Conservation (phyloP, 1,140 invertebrate genomes). For the Diachasma alloeum region DNA sequence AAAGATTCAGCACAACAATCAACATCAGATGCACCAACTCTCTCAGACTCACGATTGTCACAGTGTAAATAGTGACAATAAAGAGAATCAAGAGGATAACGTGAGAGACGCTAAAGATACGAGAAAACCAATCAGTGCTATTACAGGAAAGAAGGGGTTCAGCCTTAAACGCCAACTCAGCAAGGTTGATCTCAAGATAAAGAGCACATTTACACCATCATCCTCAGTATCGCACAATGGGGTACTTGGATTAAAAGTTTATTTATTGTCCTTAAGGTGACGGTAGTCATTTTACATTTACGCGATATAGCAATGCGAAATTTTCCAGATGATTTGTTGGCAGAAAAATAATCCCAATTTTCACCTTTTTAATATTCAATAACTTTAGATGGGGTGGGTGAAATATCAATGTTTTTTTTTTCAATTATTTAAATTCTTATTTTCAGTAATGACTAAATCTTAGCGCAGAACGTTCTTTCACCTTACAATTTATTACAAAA, state of each 20-base stretch:
- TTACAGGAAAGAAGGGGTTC: slow-evolving; percentile 73
- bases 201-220: slow-evolving; percentile 69
- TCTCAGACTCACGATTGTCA: slow-evolving; percentile 37
- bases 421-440: too few species aligned
- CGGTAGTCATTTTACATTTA: background rate
- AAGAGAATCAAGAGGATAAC: slow-evolving; percentile 36
- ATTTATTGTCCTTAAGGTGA: too few species aligned
- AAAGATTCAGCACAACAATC: slow-evolving; percentile 28
- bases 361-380: too few species aligned
- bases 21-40: slow-evolving; percentile 19
- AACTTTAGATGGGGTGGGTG: too few species aligned
- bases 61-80: slow-evolving; percentile 36
- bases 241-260: slow-evolving; percentile 44
- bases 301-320: background rate
- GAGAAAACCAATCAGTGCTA: slow-evolving; percentile 21
- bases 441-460: too few species aligned
- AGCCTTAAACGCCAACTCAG: slow-evolving; percentile 82
- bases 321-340: too few species aligned
- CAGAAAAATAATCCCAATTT: too few species aligned
- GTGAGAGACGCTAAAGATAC: slow-evolving; percentile 41
- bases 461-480: too few species aligned
- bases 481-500: too few species aligned
- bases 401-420: too few species aligned
- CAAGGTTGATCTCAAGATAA: slow-evolving; percentile 81
- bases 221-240: slow-evolving; percentile 58